These are phyloP conservation scores for Danionella cerebrum DNA, from an alignment of 2,113 vertebrate genomes.

Conservation along the genomic window DNA sequence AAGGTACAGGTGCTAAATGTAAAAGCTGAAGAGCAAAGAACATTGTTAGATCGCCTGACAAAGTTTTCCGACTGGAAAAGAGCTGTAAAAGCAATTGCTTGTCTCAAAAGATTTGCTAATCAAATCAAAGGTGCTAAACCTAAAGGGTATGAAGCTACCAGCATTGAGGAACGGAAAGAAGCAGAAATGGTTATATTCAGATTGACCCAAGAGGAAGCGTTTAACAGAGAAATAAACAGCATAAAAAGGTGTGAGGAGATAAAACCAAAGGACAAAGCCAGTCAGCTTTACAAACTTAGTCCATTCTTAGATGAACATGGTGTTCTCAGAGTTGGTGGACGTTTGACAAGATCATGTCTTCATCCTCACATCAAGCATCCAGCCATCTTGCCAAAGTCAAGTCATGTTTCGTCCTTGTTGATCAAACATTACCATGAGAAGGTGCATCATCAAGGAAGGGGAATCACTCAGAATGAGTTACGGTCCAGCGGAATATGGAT, in stretches of 20 bases:
- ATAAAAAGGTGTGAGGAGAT: background rate
- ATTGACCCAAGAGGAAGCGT: background rate
- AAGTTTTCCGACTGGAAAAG: conserved; percentile 26
- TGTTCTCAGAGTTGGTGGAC: background rate
- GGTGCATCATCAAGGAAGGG: conserved; percentile 10
- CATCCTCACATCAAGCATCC: background rate
- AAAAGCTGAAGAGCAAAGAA: conserved; percentile 22
- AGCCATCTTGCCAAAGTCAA: conserved; percentile 16
- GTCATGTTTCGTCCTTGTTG: conserved; percentile 8
- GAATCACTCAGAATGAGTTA: background rate
- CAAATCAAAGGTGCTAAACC: conserved; percentile 7
- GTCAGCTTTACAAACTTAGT: background rate
- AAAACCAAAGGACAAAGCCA: background rate
- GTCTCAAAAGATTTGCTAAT: conserved; percentile 6
- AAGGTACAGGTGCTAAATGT: conserved; percentile 10
- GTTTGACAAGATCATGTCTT: background rate
- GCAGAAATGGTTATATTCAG: background rate
- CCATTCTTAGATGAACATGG: background rate
- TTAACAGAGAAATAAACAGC: background rate
- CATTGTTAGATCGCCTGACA: conserved; percentile 2
- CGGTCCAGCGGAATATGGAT: conserved; percentile 6
- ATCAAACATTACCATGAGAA: conserved; percentile 17
- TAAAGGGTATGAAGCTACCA: conserved; percentile 15
- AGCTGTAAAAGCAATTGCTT: conserved; percentile 15
- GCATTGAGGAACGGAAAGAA: conserved; percentile 13